Evolutionary conservation across 2,797 vertebrate species (phyloP), one percentile per base, ranked within the genome.

Genomic region (Schizopygopsis pylzovi): DNA sequence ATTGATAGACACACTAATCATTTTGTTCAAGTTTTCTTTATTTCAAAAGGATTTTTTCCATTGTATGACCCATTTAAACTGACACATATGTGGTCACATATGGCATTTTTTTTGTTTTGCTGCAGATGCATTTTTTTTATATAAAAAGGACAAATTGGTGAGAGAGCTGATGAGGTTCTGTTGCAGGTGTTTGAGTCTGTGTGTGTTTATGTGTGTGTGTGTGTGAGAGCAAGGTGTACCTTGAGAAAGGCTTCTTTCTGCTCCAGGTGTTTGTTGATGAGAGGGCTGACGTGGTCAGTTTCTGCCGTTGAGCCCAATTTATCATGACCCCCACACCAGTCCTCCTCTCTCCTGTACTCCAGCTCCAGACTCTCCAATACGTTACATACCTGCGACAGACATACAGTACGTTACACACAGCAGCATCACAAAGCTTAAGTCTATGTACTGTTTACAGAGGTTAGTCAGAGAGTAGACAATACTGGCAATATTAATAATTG

Each of bases 241-340:
- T 99, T 99, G 3, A 99, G 97, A 90, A 99, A 99, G 28, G 98
- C 98, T 90, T 99, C 98, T 90, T 99, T 99, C 93, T 99, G 98
- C 89, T 99, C 98, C 96, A 99, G 94, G 91, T 99, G 98, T 93
- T 99, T 99, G 94, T 94, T 98, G 93, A 99, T 97, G 89, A 99
- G 96, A 0, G 98, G 98, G 83, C 97, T 94, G 77, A 99, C 97
- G 0, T 97, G 96, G 87, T 97, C 97, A 11, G 95, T 95, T 84
- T 97, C 96, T 71, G 96, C 94, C n/a, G 95, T 94, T 0, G 97
- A 95, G 59, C 97, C 97, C 90, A 97, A 91, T 83, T 97, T 97
- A 90, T 97, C 97, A 83, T 96, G 94, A 78, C 96, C 97, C 22
- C 96, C 97, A 68, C 98, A 99, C 98, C 98, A 99, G 93, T 99